Evolutionary conservation across 2,113 vertebrate species (phyloP), one percentile per base, ranked within the genome.

Genomic region (Eonycteris spelaea): DNA sequence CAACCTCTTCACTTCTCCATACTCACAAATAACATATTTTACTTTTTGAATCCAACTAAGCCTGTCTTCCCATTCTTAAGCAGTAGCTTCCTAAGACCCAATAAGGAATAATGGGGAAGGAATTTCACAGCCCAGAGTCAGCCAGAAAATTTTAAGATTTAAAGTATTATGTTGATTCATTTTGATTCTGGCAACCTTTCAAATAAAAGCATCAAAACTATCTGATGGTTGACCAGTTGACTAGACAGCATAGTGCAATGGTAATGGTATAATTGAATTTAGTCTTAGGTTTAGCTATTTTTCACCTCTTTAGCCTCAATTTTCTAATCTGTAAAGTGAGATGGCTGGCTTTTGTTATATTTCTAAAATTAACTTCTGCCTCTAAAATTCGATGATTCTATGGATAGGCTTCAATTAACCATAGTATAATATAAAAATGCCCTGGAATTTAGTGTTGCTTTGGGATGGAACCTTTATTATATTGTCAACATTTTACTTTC

Each of bases 11-110:
- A 73, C 21, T 87, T 91, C 14, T 90, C 2, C 35, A 75, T 13
- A 70, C 9, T 88, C 57, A 91, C 16, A 93, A 91, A 73, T 14
- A 78, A n/a, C 7, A 26, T 75, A 61, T 91, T 88, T 96, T 86
- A 28, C 40, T 74, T 61, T 86, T 30, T 78, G n/a, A 68, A 53
- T 33, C 9, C 45, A 70, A 73, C 6, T 78, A 83, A 83, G 26
- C 67, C 43, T 65, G 18, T 83, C 30, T 73, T 92, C 43, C 40
- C 28, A 75, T 10, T 85, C 57, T 28, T 65, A 48, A 84, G n/a
- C 21, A 91, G 59, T 87, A 73, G 9, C 33, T 86, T 87, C 45
- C 11, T 53, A 55, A 53, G 7, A 65, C 43, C 5, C 24, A 19
- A 28, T 43, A 22, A 77, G 67, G 74, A 86, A 71, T 77, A 16